phyloP scores from a whole-genome alignment of 2,888 invertebrate genomes.

The Chalcosyrphus nemorum region DNA sequence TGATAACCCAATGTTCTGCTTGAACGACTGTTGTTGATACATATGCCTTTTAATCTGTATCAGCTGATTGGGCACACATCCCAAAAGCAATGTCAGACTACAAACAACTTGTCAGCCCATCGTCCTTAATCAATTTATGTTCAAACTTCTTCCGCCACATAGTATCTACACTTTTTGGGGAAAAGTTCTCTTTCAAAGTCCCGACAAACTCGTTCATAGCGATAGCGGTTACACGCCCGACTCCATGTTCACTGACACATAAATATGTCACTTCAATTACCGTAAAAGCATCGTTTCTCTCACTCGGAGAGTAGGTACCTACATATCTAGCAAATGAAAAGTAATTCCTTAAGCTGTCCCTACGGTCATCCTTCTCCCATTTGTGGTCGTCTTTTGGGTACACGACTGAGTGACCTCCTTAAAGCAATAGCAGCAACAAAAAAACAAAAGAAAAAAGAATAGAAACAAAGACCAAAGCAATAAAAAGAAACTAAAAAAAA shows the following conservation, averaged over 20 bases:
- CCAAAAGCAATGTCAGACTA: background rate
- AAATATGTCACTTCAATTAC: slow-evolving; percentile 57
- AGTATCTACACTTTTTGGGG: background rate
- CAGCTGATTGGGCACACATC: background rate
- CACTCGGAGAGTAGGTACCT: slow-evolving; percentile 15
- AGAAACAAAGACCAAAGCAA: background rate
- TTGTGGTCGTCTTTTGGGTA: slow-evolving; percentile 27
- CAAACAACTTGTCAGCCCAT: background rate
- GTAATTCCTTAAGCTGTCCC: slow-evolving; percentile 59
- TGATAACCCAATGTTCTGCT: too few relatives aligned
- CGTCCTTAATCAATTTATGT: background rate
- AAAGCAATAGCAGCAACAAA: too few relatives aligned
- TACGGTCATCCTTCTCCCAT: slow-evolving; percentile 24
- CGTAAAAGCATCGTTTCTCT: slow-evolving; percentile 39
- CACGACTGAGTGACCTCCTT: slow-evolving; percentile 50
- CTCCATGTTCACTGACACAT: slow-evolving; percentile 11
- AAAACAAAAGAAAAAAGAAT: too few relatives aligned
- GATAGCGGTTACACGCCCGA: background rate
- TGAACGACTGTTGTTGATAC: background rate
- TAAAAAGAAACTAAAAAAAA: background rate
- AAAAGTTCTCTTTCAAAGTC: background rate
- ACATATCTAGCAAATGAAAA: slow-evolving; percentile 57
- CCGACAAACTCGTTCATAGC: too few relatives aligned
- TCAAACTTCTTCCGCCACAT: background rate
- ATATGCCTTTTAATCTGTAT: background rate